phyloP scores from a whole-genome alignment of 2,888 invertebrate species.

The Andrena haemorrhoa region DNA sequence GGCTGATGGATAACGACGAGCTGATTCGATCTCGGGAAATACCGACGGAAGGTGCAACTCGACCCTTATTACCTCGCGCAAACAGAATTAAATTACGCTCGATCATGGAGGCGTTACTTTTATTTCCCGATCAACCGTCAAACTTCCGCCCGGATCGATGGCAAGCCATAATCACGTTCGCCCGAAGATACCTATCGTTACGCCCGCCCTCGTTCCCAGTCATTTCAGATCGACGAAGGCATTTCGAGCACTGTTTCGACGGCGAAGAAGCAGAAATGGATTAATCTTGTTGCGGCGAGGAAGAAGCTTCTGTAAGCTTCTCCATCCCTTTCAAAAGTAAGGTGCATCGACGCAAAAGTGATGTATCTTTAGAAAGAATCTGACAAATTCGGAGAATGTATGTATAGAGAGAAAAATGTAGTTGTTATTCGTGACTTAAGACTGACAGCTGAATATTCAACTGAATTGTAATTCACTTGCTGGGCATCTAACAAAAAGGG shows the following conservation, averaged over 20 bases:
- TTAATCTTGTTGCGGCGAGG: background rate
- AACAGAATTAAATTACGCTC: constrained; percentile 56
- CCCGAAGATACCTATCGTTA: constrained; percentile 1
- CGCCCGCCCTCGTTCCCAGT: background rate
- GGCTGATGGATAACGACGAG: constrained; percentile 14
- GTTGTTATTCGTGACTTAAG: background rate
- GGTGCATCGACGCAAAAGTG: background rate
- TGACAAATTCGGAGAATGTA: background rate
- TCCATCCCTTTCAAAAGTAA: background rate
- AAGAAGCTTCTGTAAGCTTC: background rate
- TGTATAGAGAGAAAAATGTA: background rate
- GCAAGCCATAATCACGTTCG: constrained; percentile 36
- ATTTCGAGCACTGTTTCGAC: constrained; percentile 5
- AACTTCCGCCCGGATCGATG: constrained; percentile 39
- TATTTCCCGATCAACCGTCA: constrained; percentile 49
- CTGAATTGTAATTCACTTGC: too few relatives aligned
- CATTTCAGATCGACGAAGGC: constrained; percentile 2
- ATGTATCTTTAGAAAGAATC: background rate
- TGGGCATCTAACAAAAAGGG: too few relatives aligned
- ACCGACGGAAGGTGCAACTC: constrained; percentile 39
- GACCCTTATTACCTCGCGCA: constrained; percentile 52
- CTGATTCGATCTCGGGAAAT: constrained; percentile 25
- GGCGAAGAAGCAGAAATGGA: background rate
- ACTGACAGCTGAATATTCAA: too few relatives aligned
- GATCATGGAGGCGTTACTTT: constrained; percentile 44